Conservation (phyloP, 2,888 invertebrate species). For the Callimorpha dominula region DNA sequence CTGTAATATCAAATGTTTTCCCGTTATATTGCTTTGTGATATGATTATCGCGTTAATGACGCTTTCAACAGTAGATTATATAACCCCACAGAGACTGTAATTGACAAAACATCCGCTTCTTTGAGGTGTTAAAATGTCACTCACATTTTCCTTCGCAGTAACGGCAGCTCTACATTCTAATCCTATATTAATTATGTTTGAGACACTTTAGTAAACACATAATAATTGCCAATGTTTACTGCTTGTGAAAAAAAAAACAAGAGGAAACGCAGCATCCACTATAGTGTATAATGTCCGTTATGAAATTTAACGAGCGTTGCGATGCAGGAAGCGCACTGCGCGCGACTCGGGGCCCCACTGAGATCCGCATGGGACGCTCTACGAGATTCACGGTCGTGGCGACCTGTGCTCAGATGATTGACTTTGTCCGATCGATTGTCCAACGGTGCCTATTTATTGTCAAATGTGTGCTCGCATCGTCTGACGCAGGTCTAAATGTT, state of each 20-base stretch:
- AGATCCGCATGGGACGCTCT: slow-evolving; percentile 65
- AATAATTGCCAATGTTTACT: slow-evolving; percentile 52
- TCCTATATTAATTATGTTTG: slow-evolving; percentile 60
- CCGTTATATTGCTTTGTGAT: not conserved
- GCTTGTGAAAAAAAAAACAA: slow-evolving; percentile 51
- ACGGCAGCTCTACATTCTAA: slow-evolving; percentile 82
- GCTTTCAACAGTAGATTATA: not conserved
- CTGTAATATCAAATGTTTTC: not conserved
- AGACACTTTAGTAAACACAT: slow-evolving; percentile 64
- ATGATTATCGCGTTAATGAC: not conserved
- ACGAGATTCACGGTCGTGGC: slow-evolving; percentile 82
- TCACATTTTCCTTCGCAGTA: slow-evolving; percentile 82
- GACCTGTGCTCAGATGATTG: slow-evolving; percentile 81
- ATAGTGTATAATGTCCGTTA: slow-evolving; percentile 25
- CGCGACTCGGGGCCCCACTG: slow-evolving; percentile 76
- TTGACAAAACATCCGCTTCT: slow-evolving; percentile 37
- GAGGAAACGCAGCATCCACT: slow-evolving; percentile 43
- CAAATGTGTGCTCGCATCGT: slow-evolving; percentile 66
- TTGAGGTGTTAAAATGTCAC: slow-evolving; percentile 56
- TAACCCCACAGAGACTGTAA: slow-evolving; percentile 27
- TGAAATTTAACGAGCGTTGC: slow-evolving; percentile 28
- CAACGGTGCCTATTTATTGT: slow-evolving; percentile 74
- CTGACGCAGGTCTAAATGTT: slow-evolving; percentile 47
- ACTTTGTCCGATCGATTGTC: slow-evolving; percentile 83
- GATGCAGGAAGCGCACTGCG: slow-evolving; percentile 75